Percentiles rank a stretch among this genome's conserved stretches.
Evolutionary conservation across 2,888 invertebrate species (phyloP).

Genomic region (Torymus tubicola): DNA sequence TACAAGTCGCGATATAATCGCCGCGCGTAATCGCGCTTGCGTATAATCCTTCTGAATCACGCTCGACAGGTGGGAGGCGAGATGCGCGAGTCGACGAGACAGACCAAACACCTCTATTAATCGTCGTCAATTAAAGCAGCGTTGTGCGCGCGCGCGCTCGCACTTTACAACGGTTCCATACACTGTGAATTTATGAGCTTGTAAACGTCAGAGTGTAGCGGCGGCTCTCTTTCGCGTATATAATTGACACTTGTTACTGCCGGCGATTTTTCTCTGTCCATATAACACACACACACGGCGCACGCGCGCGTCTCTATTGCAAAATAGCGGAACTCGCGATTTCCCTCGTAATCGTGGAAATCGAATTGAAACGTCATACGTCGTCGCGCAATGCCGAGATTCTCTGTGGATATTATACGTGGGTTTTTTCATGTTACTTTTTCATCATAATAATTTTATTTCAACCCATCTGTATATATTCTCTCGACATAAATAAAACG

Average conservation of each 20-base stretch:
- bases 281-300: too few relatives aligned
- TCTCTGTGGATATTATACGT: neutral
- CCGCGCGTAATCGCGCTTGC: neutral
- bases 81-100: neutral
- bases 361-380: constrained; percentile 28
- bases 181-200: constrained; percentile 40
- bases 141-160: too few relatives aligned
- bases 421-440: too few relatives aligned
- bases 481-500: too few relatives aligned
- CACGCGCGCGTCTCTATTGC: constrained; percentile 1
- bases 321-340: constrained; percentile 44
- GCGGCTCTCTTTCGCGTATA: neutral
- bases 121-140: constrained; percentile 41
- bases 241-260: constrained; percentile 49
- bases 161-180: constrained; percentile 17
- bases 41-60: constrained; percentile 17
- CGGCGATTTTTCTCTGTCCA: constrained; percentile 30
- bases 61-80: neutral
- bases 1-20: constrained; percentile 32
- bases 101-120: constrained; percentile 44
- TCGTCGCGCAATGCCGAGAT: constrained; percentile 2
- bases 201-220: constrained; percentile 26
- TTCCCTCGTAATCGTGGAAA: constrained; percentile 23
- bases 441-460: too few relatives aligned
- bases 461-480: too few relatives aligned